Conservation (phyloP, 2,113 vertebrate species). For the Origma solitaria region DNA sequence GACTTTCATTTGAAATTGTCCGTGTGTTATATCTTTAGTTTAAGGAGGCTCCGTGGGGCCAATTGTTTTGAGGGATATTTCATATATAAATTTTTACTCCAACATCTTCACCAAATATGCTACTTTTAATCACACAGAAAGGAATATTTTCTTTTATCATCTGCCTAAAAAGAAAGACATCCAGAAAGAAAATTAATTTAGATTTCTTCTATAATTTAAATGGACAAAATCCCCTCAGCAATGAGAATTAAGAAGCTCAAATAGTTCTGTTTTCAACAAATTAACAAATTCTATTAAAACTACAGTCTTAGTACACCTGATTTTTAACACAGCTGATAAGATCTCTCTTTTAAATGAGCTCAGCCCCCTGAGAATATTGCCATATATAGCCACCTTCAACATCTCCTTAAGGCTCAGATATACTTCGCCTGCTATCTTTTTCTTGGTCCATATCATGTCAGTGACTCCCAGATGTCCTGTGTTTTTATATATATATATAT, state of each 20-base stretch:
- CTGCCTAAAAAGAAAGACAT: background rate
- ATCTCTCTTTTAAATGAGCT: background rate
- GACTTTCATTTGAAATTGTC: background rate
- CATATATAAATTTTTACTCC: background rate
- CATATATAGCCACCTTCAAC: background rate
- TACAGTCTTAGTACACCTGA: background rate
- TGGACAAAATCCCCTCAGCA: background rate
- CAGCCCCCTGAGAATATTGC: background rate
- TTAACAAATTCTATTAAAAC: background rate
- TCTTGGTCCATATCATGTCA: background rate
- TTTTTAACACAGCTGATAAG: background rate
- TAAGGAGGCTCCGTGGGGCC: background rate
- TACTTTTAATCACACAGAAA: background rate
- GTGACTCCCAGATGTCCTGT: background rate
- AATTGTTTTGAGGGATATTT: background rate
- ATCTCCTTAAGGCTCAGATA: background rate
- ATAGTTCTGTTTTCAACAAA: background rate
- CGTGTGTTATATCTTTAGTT: background rate
- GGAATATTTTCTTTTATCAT: background rate
- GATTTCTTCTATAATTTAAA: background rate
- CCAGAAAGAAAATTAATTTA: background rate
- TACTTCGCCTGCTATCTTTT: background rate
- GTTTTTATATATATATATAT: too few relatives aligned
- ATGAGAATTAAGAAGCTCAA: background rate
- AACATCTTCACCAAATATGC: background rate